Base-by-base conservation (phyloP, 2,113 vertebrate species). In the Eclectus roratus region DNA sequence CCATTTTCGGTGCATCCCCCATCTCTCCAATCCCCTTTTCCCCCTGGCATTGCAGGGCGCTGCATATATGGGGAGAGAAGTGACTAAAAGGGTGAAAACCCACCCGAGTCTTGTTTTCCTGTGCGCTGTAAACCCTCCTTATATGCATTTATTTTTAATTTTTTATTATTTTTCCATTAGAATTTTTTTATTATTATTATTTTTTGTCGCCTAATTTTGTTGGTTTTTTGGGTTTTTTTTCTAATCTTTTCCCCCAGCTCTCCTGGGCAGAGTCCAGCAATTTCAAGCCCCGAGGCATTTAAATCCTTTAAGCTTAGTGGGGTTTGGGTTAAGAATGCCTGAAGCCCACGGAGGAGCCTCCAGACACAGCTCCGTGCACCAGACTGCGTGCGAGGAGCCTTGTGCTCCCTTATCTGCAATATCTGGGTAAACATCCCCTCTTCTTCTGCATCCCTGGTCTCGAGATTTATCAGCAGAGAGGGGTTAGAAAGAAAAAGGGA, bases 381-480 rank as follows among this genome's bases (percentile, higher is more conserved):
- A 29, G 44, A 39, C 63, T 77, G 61, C 43, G 53, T 29, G 47
- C 39, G 47, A 80, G 80, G 88, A 96, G 95, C 80, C 77, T 53
- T 55, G 58, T 15, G 64, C 69, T 65, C 24, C 33, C 88, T 97
- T 92, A 95, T 94, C 96, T 89, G 3, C 56, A 9, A 23, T 58
- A 91, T 81, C 94, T 27, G 44, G 60, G 55, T 89, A 95, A 96
- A 96, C 96, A 94, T 85, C 84, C 84, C 89, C 55, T 43, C 77
- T 53, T 10, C 55, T 89, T 33, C 73, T 52, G 91, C 91, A 94
- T 88, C 89, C 69, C 91, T 27, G 89, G 33, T 61, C 58, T 58
- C 17, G 9, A 2, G 70, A 18, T 80, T 77, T 53, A 77, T 92
- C 86, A 46, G 10, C 31, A 18, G 28, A 14, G 18, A 7, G 29